Evolutionary conservation across 2,797 vertebrate genomes (phyloP), one percentile per base, ranked within the genome.

Genomic region (Chrosomus eos): DNA sequence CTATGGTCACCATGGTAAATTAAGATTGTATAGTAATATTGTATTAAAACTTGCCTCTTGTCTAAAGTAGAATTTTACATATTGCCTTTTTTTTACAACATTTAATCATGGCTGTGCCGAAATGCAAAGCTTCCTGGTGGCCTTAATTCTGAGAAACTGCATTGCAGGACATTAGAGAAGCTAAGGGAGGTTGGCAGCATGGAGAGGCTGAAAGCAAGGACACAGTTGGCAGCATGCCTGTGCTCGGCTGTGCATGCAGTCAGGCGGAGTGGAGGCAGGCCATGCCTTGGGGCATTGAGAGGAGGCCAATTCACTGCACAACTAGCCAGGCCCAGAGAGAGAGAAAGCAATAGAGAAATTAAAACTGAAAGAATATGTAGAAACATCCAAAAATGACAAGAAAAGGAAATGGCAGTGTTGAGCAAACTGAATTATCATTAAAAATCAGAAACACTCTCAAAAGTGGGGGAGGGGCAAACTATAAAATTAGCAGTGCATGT

Each of bases 281-380:
- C 85, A 92, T 88, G 91, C 93, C 94, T 89, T 88, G 90, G 93
- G 92, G 93, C 94, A 92, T 83, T 90, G 91, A 94, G 93, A 94
- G 88, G 90, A 94, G 93, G 92, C 91, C 92, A 93, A 88, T 91
- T 91, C 87, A 85, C 90, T 91, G 87, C 89, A 88, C 77, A 71
- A 80, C 45, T 82, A 82, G 73, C 81, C 82, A 64, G 70, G 76
- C 68, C 60, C 83, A 60, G 73, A 79, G 40, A 81, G 70, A 87
- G 51, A 85, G 26, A 83, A 51, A 40, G 48, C 80, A 16, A 85
- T 55, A 55, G 80, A 90, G 88, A 88, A 73, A 86, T 33, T n/a
- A 21, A 85, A 68, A 55, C 48, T 60, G 10, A 5, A 58, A 81
- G 66, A 83, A 72, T 83, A 85, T 60, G 67, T 70, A 75, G n/a